These are phyloP conservation scores for Onychomys leucogaster DNA, from an alignment of 2,797 vertebrate genomes.

Conservation along the genomic window DNA sequence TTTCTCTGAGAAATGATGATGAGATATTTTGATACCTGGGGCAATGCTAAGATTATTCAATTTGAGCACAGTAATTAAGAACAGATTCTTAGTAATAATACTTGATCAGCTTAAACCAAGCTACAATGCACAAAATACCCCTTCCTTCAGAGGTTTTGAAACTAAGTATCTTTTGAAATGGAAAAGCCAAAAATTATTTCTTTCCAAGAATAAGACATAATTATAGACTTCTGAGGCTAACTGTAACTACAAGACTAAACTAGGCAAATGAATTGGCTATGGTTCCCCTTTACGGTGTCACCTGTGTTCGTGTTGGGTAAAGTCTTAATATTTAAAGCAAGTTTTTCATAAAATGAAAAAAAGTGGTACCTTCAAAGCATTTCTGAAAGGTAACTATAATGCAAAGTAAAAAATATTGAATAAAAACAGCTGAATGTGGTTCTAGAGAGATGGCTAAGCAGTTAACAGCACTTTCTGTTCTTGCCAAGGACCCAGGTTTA, in stretches of 20 bases:
- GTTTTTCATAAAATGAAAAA: conserved; percentile 54
- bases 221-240: conserved; percentile 49
- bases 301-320: background rate
- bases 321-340: conserved; percentile 75
- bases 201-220: conserved; percentile 53
- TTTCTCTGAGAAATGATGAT: conserved; percentile 70
- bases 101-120: conserved; percentile 65
- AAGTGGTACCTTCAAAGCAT: conserved; percentile 45
- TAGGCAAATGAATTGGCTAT: conserved; percentile 44
- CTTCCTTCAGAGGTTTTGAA: conserved; percentile 69
- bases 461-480: background rate
- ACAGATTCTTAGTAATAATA: conserved; percentile 69
- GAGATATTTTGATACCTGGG: conserved; percentile 77
- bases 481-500: background rate
- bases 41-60: conserved; percentile 68
- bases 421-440: conserved; percentile 30
- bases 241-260: background rate
- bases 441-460: background rate
- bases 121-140: conserved; percentile 56
- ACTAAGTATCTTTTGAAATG: conserved; percentile 61
- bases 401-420: background rate
- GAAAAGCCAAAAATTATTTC: conserved; percentile 68
- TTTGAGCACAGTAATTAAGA: conserved; percentile 79
- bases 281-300: background rate
- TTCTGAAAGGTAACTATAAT: background rate